Percentiles rank a stretch among this genome's conserved stretches.
phyloP scores from a whole-genome alignment of 2,113 vertebrate genomes.

The Pagrus major region DNA sequence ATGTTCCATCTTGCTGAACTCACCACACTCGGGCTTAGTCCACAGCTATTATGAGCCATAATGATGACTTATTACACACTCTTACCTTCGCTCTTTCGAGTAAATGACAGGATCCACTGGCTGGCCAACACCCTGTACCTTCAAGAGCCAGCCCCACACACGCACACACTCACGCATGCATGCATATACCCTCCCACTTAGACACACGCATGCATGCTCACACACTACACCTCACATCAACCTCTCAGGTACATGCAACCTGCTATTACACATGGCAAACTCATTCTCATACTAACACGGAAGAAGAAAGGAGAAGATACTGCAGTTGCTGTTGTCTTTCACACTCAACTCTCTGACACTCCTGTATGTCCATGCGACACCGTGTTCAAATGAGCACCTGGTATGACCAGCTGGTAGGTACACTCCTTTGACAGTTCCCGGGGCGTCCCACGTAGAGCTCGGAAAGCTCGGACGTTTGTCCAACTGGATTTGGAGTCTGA shows the following conservation, averaged over 20 bases:
- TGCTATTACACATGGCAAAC: constrained; percentile 58
- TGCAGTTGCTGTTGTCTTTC: constrained; percentile 10
- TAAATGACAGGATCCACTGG: constrained; percentile 74
- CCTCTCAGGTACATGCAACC: constrained; percentile 53
- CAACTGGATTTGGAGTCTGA: constrained; percentile 20
- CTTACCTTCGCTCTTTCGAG: constrained; percentile 60
- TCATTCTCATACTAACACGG: constrained; percentile 29
- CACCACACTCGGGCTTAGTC: constrained; percentile 56
- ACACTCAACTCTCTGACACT: constrained; percentile 1
- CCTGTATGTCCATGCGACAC: constrained; percentile 44
- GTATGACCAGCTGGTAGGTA: constrained; percentile 82
- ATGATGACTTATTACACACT: constrained; percentile 68
- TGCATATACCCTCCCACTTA: constrained; percentile 25
- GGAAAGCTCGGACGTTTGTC: constrained; percentile 7
- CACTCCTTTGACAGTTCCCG: not conserved
- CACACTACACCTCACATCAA: constrained; percentile 67
- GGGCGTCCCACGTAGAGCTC: not conserved
- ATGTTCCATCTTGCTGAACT: constrained; percentile 73
- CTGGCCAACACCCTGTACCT: constrained; percentile 71
- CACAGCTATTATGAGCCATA: constrained; percentile 71
- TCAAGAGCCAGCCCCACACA: constrained; percentile 17
- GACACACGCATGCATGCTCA: constrained; percentile 27
- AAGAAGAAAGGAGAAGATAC: constrained; percentile 18
- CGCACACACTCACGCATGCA: constrained; percentile 29
- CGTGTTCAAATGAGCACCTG: constrained; percentile 80